Conservation (phyloP, 2,888 invertebrate species). For the Oxystoma pomonae region DNA sequence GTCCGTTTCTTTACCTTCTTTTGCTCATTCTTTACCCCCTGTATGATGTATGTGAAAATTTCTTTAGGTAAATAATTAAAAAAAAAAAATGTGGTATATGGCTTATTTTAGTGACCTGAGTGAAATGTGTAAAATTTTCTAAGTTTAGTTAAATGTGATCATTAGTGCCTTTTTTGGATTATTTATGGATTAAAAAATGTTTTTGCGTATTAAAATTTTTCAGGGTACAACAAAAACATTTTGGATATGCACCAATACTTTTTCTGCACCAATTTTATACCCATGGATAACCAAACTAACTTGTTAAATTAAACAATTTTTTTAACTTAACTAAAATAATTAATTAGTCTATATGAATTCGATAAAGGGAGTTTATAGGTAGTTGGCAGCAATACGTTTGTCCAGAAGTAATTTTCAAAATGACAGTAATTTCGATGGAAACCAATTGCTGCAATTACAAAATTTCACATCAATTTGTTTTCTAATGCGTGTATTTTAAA, state of each 20-base stretch:
- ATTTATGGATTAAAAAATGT: neutral
- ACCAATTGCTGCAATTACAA: neutral
- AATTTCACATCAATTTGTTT: neutral
- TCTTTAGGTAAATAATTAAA: conserved; percentile 15
- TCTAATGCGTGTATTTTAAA: neutral
- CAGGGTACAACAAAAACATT: neutral
- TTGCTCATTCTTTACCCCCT: conserved; percentile 3
- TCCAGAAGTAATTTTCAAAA: too few relatives aligned
- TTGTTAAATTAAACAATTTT: too few relatives aligned
- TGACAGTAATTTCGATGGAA: neutral
- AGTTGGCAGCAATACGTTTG: too few relatives aligned
- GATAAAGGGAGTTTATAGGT: too few relatives aligned
- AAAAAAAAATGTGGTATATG: too few relatives aligned
- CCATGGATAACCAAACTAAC: too few relatives aligned
- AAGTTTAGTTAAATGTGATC: neutral
- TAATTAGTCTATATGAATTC: too few relatives aligned
- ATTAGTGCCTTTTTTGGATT: neutral
- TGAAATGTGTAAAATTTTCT: too few relatives aligned
- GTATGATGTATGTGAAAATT: conserved; percentile 16
- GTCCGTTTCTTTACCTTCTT: conserved; percentile 11
- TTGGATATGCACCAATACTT: too few relatives aligned
- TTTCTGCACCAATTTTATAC: too few relatives aligned
- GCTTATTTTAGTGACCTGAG: neutral
- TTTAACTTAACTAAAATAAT: too few relatives aligned
- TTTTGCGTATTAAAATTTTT: neutral